A percentile compares a stretch with the other conserved stretches of the same genome.
phyloP scores from a whole-genome alignment of 2,888 invertebrate genomes.

The Cheilosia vulpina region DNA sequence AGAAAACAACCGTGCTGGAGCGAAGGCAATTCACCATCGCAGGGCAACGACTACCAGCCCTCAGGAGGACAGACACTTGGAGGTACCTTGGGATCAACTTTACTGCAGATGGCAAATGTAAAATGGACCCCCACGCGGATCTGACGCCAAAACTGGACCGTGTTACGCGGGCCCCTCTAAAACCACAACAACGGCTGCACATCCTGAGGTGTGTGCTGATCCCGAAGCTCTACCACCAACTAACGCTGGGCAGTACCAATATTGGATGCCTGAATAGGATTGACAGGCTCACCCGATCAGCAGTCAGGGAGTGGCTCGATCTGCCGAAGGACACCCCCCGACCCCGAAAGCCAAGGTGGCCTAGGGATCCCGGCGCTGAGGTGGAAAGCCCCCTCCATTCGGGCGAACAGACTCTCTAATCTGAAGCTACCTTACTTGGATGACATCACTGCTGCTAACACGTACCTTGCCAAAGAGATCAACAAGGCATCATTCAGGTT shows the following conservation, averaged over 20 bases:
- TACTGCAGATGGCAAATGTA: not conserved
- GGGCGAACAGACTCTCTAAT: not conserved
- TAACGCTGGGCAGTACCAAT: not conserved
- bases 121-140: not conserved
- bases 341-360: not conserved
- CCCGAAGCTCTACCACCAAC: not conserved
- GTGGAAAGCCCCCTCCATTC: not conserved
- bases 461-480: not conserved
- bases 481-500: not conserved
- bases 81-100: not conserved
- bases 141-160: not conserved
- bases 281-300: not conserved
- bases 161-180: not conserved
- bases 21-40: not conserved
- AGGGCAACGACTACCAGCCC: not conserved
- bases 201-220: not conserved
- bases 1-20: not conserved
- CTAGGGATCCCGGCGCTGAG: not conserved
- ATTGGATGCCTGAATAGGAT: not conserved
- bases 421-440: not conserved
- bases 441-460: rapidly evolving
- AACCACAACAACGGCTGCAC: not conserved
- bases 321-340: not conserved
- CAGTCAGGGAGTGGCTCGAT: not conserved
- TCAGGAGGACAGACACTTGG: not conserved